Base-by-base conservation (phyloP, 2,797 vertebrate species). In the Fistularia tabacaria region DNA sequence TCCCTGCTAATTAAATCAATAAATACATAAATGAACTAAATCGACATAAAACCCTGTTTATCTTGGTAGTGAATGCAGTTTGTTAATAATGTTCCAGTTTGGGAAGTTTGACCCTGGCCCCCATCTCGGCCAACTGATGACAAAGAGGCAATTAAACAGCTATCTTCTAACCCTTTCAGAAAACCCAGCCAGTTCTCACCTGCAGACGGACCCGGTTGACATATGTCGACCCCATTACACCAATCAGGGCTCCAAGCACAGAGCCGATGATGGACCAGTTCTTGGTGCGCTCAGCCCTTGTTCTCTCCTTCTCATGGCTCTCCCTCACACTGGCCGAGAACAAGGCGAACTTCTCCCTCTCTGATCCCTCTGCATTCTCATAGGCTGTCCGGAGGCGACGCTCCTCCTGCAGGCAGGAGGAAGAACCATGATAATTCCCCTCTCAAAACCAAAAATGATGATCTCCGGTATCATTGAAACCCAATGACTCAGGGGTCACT, bases 241-340 rank as follows among this genome's bases (percentile, higher is more conserved):
- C 97, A 1, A 99, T 98, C 66, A 98, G 42, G 5, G 97, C 93
- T 3, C 97, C 97, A 7, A 98, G 85, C 9, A 99, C 90, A 0
- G 97, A 99, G 45, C 97, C 96, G 0, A 99, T 91, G 71, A 99
- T 57, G 36, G 97, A 99, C 97, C 97, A 99, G 89, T 99, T 98
- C 85, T 99, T 99, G 3, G 97, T 99, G 48, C 94, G 92, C 54
- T 99, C 97, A 0, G 97, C 94, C 75, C 97, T 88, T 0, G 94
- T 78, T 10, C 97, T 88, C 72, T 99, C 97, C 72, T 99, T 99
- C 68, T 98, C 96, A 0, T 99, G 97, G 67, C 96, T 98, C 77
- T 87, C 95, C 14, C 96, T 88, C 63, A 99, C 97, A 0, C 89
- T 92, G 0, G 92, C 96, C 0, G 97, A 99, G 59, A 99, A 98